Conservation (phyloP, 2,113 vertebrate genomes). For the Cathartes aura region DNA sequence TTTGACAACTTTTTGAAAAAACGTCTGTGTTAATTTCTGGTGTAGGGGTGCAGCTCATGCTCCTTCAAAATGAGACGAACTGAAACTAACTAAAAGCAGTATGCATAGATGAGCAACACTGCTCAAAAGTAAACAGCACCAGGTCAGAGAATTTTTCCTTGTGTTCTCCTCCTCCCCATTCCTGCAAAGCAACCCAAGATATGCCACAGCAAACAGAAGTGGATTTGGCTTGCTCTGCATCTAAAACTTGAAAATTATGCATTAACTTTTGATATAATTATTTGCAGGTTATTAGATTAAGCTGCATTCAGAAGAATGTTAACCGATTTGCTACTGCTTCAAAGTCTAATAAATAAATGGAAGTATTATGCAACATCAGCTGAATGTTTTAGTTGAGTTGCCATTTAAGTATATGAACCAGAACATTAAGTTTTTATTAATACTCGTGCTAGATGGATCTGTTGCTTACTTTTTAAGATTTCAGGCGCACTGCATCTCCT, state of each 20-base stretch:
- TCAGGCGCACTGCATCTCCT: not conserved
- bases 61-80: not conserved
- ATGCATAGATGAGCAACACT: not conserved
- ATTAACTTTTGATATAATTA: not conserved
- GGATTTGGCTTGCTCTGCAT: not conserved
- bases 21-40: fast-evolving
- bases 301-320: not conserved
- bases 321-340: not conserved
- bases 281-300: not conserved
- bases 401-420: not conserved
- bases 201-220: not conserved
- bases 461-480: not conserved
- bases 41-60: not conserved
- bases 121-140: not conserved
- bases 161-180: not conserved
- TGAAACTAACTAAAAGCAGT: not conserved
- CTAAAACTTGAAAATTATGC: not conserved
- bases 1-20: not conserved
- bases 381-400: not conserved
- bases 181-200: not conserved
- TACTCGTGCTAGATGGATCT: not conserved
- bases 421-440: not conserved
- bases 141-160: not conserved
- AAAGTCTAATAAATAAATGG: not conserved
- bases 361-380: not conserved